Conservation (phyloP, 2,888 invertebrate genomes). For the Tricholauxania praeusta region DNA sequence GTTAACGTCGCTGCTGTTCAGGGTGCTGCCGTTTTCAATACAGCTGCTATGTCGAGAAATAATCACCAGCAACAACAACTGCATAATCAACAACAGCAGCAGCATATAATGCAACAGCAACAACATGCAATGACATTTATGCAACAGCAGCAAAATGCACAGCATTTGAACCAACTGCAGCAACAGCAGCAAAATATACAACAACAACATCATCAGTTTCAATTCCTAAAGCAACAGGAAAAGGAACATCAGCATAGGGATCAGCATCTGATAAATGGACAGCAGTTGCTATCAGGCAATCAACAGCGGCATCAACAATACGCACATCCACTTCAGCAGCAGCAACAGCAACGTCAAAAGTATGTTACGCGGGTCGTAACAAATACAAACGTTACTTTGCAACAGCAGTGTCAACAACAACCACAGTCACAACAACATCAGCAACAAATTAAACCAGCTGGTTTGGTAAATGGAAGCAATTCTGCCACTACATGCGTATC, state of each 20-base stretch:
- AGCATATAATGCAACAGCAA: constrained; percentile 45
- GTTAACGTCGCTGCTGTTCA: constrained; percentile 56
- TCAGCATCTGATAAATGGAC: constrained; percentile 37
- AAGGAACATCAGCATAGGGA: constrained; percentile 47
- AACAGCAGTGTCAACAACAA: constrained; percentile 47
- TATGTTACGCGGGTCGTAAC: constrained; percentile 60
- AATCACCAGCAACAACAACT: constrained; percentile 48
- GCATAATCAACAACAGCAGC: constrained; percentile 45
- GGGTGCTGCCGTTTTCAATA: constrained; percentile 43
- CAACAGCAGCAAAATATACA: constrained; percentile 52
- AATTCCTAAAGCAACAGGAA: constrained; percentile 37
- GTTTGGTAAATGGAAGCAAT: constrained; percentile 58
- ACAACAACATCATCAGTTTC: constrained; percentile 47
- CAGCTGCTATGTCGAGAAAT: constrained; percentile 48
- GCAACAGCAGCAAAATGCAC: not conserved
- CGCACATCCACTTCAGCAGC: constrained; percentile 36
- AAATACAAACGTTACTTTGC: constrained; percentile 49
- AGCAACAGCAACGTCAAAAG: constrained; percentile 52
- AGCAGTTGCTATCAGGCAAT: constrained; percentile 39
- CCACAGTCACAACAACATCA: constrained; percentile 40
- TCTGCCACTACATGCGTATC: constrained; percentile 32
- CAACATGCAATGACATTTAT: constrained; percentile 37
- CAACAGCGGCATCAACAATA: constrained; percentile 43
- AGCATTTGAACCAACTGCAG: constrained; percentile 43
- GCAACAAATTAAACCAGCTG: constrained; percentile 56